Base-by-base conservation (phyloP, 2,888 invertebrate genomes). In the Oxyteleia sp. region DNA sequence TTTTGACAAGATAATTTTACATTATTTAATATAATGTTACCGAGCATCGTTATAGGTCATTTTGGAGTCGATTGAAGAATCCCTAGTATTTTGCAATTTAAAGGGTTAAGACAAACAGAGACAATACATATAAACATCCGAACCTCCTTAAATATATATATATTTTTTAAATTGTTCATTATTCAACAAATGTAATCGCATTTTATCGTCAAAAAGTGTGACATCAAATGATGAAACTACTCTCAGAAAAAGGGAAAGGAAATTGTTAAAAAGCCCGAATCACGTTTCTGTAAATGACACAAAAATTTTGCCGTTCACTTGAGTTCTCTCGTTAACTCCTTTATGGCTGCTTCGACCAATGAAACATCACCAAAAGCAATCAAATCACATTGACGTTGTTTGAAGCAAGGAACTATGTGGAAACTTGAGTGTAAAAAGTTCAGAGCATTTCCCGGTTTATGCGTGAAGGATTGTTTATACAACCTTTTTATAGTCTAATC, bases 341-440 rank as follows among this genome's bases (percentile, higher is more conserved):
- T 59, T 59, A 49, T 29, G 45, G 18, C 38, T 23, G 47, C 20
- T 45, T 59, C 38, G 29, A 45, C 51, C 61, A 63, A 63, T 49
- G 38, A 51, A 41, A 61, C 35, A 41, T 18, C 38, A 55, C 13
- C 0, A 55, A 75, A 66, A 66, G 41, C 35, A 76, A 76, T 57
- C 11, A 55, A 71, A 79, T 53, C 32, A 63, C 69, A 64, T 41
- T n/a, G 38, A 66, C 38, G 13, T 66, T 59, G 59, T 23, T 59
- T 43, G 68, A 82, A 86, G 85, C 79, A 74, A 83, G 85, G 86
- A 80, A 72, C 85, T 84, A 84, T 84, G 80, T 82, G 32, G 78
- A 79, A 74, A 82, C 83, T 63, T 86, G 82, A 87, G 87, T 90
- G 89, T 89, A 90, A 89, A 89, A 87, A n/a, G 87, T 88, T 88